Percentiles rank a stretch among this genome's conserved stretches.
phyloP scores from a whole-genome alignment of 2,797 vertebrate species.

The Enteromius anoplus region DNA sequence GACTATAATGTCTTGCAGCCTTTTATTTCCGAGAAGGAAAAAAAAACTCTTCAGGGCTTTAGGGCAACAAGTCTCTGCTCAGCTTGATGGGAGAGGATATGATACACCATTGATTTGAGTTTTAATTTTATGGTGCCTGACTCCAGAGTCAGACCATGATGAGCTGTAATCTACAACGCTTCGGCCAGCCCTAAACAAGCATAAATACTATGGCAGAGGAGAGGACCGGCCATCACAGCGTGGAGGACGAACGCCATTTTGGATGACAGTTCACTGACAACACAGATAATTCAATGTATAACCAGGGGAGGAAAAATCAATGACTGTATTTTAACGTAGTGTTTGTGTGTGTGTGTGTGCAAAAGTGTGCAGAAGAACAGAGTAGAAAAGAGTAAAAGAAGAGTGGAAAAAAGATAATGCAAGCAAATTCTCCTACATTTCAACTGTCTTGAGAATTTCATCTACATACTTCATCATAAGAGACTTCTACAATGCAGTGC shows the following conservation, averaged over 20 bases:
- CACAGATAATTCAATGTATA: conserved; percentile 48
- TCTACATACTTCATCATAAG: conserved; percentile 67
- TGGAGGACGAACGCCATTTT: conserved; percentile 59
- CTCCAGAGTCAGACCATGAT: conserved; percentile 73
- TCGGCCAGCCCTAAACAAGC: conserved; percentile 70
- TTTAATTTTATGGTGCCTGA: conserved; percentile 83
- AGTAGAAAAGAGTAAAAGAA: conserved; percentile 35
- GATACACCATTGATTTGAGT: conserved; percentile 77
- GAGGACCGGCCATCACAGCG: conserved; percentile 61
- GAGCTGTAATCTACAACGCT: conserved; percentile 74
- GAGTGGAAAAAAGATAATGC: conserved; percentile 41
- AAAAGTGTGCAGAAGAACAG: background rate
- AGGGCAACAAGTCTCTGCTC: conserved; percentile 73
- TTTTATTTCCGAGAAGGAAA: background rate
- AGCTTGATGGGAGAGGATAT: conserved; percentile 70
- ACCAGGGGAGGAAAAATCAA: conserved; percentile 50
- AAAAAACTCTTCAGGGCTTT: conserved; percentile 60
- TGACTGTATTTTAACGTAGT: conserved; percentile 46
- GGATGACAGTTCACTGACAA: conserved; percentile 53
- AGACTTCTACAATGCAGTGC: conserved; percentile 69
- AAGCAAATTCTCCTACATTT: conserved; percentile 61
- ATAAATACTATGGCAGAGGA: conserved; percentile 55
- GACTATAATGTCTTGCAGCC: background rate
- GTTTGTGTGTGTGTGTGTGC: background rate
- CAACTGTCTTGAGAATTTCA: conserved; percentile 67